Base-by-base conservation (phyloP, 2,797 vertebrate species). In the Kryptopterus vitreolus region DNA sequence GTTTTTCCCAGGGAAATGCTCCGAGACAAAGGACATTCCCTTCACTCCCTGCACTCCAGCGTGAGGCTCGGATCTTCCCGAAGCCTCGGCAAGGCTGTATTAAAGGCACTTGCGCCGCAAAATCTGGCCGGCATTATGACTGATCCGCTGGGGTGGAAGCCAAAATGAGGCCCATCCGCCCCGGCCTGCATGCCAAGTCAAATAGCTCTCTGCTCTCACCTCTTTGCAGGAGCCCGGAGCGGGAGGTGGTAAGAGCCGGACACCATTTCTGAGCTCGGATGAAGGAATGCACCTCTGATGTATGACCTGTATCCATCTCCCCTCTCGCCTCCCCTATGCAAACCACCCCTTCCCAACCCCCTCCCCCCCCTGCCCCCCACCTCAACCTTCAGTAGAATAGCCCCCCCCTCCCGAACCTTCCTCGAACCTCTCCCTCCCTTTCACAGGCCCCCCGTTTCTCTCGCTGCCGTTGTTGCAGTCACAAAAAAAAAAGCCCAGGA, bases 141-240 rank as follows among this genome's bases (percentile, higher is more conserved):
- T 90, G 90, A 93, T 92, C 91, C 86, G 81, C 87, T 92, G 90
- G 91, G 87, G 76, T 46, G 24, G 0, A 59, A 82, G 91, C 92
- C 92, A 93, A 92, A 89, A 88, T 85, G 88, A 89, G 91, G 88
- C 87, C 89, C 68, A 76, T 90, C 87, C 86, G 86, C 87, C 87
- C 86, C 85, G 66, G 84, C 87, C 84, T 66, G 79, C 88, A 88
- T 83, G 89, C 90, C 91, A 89, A 90, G 90, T 85, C 87, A 91
- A 93, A 92, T 87, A 90, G 88, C 86, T 87, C 88, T 88, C 84
- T 81, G 77, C 81, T 89, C 86, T 84, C 84, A 62, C 72, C 79
- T 84, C 79, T 53, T 52, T 55, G 71, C 46, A 63, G 79, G 81
- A 83, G 61, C 77, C n/a, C 69, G 53, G 58, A 83, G 77, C 76